Evolutionary conservation across 1,140 invertebrate genomes (phyloP).

Genomic region (Ceratoteleas bidentatus): DNA sequence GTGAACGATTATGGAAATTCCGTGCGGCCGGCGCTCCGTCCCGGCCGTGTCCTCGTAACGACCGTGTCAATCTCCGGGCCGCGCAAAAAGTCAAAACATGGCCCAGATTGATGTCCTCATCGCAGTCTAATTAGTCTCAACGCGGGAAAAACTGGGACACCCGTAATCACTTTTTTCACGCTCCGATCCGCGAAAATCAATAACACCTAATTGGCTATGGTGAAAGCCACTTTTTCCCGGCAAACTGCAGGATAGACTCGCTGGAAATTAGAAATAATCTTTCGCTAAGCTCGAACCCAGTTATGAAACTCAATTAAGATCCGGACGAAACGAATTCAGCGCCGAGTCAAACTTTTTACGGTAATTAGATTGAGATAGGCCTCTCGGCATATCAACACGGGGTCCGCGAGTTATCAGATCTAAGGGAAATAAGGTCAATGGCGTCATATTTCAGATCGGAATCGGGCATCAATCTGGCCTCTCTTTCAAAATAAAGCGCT

Average conservation of each 20-base stretch:
- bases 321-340: no score
- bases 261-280: no score
- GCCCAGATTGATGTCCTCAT: not conserved
- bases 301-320: no score
- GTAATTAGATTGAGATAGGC: constrained; percentile 43
- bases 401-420: constrained; percentile 40
- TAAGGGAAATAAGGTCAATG: constrained; percentile 42
- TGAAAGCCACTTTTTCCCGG: no score
- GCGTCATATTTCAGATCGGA: constrained; percentile 52
- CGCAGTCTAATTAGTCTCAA: not conserved
- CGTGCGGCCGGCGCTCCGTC: no score
- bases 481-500: constrained; percentile 33
- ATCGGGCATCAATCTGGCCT: constrained; percentile 35
- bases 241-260: no score
- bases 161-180: no score
- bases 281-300: no score
- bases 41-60: not conserved
- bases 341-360: no score
- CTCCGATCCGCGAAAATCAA: no score
- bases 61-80: not conserved
- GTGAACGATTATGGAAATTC: not conserved
- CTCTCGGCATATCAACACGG: constrained; percentile 20
- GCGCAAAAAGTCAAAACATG: not conserved
- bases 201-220: no score
- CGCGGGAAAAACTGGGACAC: no score